Base-by-base conservation (phyloP, 2,113 vertebrate genomes). In the Rafetus swinhoei region DNA sequence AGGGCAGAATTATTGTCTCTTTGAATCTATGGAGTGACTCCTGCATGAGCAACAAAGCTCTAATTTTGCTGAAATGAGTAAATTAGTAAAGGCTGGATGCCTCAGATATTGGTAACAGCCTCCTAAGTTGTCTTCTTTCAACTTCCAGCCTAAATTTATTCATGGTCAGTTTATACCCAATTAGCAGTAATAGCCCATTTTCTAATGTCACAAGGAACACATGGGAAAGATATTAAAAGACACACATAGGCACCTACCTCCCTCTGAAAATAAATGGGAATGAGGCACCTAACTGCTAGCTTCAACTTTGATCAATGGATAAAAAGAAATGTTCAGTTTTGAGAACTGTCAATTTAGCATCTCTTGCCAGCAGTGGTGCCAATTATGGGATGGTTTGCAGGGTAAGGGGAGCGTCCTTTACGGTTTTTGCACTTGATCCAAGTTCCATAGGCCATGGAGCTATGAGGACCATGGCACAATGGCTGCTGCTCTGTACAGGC, bases 1-100 rank as follows among this genome's bases (percentile, higher is more conserved):
- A 87, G 56, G 72, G 80, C 69, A 93, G 56, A 81, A 79, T 81
- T 84, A 81, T 35, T 95, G 81, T 69, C 89, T 39, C 16, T 84
- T 27, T 72, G 57, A 3, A 22, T 80, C 55, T 84, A 1, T 56
- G n/a, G 4, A 69, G 45, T 45, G 74, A 21, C 8, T 77, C 55
- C 39, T 74, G 52, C 0, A 0, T 50, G 29, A 16, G 4, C 25
- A 15, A 56, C 24, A 81, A 3, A 81, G 12, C 56, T 94, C 87
- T 79, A 1, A 81, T 94, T 93, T 85, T 29, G 11, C 1, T 74
- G 8, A 56, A 88, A 54, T 24, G 22, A 9, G 4, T 69, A 21
- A 85, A 89, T 27, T 3, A 84, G 35, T 7, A 24, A 53, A 7
- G 83, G 24, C 15, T 56, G 10, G 10, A 10, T 50, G 57, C 45